A percentile compares a stretch with the other conserved stretches of the same genome.
These are phyloP conservation scores for Gallirallus australis DNA, from an alignment of 2,797 vertebrate genomes.

Conservation along the genomic window DNA sequence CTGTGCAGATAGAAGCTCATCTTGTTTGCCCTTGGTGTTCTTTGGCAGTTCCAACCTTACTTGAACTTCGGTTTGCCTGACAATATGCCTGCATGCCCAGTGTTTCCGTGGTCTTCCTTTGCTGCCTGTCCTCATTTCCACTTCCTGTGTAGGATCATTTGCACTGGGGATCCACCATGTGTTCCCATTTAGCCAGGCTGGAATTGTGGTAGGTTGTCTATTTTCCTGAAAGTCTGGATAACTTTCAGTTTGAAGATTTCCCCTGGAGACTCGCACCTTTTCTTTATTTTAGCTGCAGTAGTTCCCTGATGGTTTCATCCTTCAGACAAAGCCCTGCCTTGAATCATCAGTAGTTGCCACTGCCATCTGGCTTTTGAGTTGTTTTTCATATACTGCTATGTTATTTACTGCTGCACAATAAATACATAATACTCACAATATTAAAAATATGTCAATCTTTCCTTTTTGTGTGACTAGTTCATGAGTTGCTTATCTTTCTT, in stretches of 20 bases:
- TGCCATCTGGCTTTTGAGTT: not conserved
- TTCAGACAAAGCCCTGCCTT: not conserved
- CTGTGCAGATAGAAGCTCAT: not conserved
- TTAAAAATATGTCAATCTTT: not conserved
- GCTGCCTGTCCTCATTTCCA: not conserved
- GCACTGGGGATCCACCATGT: not conserved
- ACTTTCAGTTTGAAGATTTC: not conserved
- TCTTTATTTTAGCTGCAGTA: not conserved
- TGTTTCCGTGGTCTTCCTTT: not conserved
- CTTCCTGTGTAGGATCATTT: not conserved
- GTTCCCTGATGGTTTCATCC: not conserved
- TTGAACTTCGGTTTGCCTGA: not conserved
- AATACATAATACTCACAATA: not conserved
- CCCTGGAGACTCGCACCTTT: not conserved
- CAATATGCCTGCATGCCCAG: not conserved
- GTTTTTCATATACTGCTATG: not conserved
- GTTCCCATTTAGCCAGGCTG: not conserved
- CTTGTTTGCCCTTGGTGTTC: not conserved
- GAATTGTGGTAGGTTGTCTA: not conserved
- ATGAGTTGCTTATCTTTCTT: not conserved
- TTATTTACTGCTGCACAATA: not conserved
- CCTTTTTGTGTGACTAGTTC: not conserved
- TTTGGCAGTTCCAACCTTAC: not conserved
- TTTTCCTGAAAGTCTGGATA: not conserved
- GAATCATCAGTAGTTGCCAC: not conserved